A percentile compares a stretch with the other conserved stretches of the same genome.
Evolutionary conservation across 2,797 vertebrate genomes (phyloP).

Genomic region (Halcyon smyrnensis): DNA sequence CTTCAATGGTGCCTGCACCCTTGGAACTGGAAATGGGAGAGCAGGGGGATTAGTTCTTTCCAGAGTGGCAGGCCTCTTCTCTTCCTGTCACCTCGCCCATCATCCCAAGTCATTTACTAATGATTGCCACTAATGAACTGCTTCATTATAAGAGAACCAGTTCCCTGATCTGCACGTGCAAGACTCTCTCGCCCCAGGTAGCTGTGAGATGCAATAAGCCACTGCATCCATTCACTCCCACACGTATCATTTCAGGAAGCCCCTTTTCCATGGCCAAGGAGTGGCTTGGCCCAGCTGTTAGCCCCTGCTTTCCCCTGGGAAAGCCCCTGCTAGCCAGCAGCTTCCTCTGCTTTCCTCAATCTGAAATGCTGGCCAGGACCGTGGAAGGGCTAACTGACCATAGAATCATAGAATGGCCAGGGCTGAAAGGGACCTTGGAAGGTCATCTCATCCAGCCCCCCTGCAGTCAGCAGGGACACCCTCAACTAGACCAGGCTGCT

Average conservation of each 20-base stretch:
- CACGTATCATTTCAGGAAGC: neutral
- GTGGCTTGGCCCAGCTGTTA: neutral
- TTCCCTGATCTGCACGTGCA: neutral
- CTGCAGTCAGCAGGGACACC: too few species aligned
- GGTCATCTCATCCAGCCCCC: too few species aligned
- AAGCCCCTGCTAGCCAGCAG: neutral
- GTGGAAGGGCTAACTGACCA: neutral
- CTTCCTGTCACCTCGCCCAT: neutral
- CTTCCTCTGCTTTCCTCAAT: neutral
- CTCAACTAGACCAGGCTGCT: too few species aligned
- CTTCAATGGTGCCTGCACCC: neutral
- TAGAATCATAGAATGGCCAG: too few species aligned
- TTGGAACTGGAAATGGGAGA: neutral
- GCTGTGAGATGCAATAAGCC: neutral
- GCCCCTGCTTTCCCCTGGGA: too few species aligned
- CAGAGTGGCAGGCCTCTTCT: fast-evolving
- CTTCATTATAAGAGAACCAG: neutral
- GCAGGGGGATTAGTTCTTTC: neutral
- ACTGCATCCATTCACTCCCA: neutral
- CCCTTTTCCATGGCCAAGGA: neutral
- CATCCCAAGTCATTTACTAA: neutral
- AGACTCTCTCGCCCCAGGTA: too few species aligned
- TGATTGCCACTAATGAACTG: neutral
- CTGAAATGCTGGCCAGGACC: neutral
- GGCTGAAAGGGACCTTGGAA: too few species aligned